Evolutionary conservation across 2,113 vertebrate genomes (phyloP).

Genomic region (Steatornis caripensis): DNA sequence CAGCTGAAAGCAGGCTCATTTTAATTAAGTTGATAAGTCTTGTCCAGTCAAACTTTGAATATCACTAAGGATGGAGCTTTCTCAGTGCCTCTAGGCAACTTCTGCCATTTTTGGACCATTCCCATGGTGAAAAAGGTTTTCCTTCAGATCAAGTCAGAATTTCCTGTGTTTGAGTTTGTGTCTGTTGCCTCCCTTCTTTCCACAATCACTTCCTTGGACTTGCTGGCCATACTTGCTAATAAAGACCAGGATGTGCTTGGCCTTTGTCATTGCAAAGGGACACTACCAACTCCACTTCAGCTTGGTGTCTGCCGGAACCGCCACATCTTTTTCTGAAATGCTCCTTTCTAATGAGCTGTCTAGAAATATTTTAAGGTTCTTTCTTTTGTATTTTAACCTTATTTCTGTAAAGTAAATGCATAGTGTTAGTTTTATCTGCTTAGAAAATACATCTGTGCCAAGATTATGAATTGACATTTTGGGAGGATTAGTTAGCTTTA

Average conservation of each 20-base stretch:
- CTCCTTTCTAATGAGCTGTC: background rate
- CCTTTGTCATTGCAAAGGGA: background rate
- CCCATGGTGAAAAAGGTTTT: background rate
- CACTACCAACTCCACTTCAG: background rate
- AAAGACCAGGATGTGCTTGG: background rate
- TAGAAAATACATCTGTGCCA: background rate
- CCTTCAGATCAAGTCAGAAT: background rate
- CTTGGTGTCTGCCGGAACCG: background rate
- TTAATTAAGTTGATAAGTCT: background rate
- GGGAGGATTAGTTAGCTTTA: background rate
- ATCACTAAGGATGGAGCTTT: background rate
- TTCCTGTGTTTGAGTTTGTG: background rate
- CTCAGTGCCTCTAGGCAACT: background rate
- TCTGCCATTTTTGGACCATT: background rate
- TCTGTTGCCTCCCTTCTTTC: background rate
- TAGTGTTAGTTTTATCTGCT: background rate
- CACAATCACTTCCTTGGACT: background rate
- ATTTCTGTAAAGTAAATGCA: background rate
- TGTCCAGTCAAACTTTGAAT: background rate
- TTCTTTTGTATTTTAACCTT: background rate
- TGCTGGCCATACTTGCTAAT: background rate
- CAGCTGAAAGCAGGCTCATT: background rate
- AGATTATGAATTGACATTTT: background rate
- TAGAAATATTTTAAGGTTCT: background rate
- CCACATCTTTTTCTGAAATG: background rate